Percentiles rank a stretch among this genome's conserved stretches.
Conservation (phyloP, 1,140 invertebrate genomes). For the Drosophila littoralis region DNA sequence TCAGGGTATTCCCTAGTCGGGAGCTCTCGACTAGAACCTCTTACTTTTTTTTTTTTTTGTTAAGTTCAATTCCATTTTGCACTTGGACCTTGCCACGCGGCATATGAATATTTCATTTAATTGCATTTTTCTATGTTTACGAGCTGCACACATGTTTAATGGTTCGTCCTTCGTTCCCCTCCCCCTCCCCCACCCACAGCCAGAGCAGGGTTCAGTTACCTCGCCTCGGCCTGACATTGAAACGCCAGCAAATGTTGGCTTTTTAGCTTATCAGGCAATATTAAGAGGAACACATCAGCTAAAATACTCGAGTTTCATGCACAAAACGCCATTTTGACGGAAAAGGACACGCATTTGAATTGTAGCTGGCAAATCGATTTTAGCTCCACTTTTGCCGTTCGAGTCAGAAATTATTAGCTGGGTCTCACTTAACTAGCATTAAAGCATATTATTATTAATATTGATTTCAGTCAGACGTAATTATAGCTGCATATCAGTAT, state of each 20-base stretch:
- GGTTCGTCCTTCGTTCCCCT: background rate
- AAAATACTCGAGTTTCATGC: slow-evolving; percentile 25
- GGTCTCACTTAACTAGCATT: slow-evolving; percentile 8
- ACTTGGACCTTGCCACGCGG: slow-evolving; percentile 30
- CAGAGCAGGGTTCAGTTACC: slow-evolving; percentile 62
- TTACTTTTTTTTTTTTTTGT: background rate
- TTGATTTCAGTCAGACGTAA: slow-evolving; percentile 38
- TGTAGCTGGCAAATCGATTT: slow-evolving; percentile 56
- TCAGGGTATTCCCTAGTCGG: no score
- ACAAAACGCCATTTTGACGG: slow-evolving; percentile 23
- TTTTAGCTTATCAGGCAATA: slow-evolving; percentile 37
- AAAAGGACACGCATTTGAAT: slow-evolving; percentile 47
- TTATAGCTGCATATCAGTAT: background rate
- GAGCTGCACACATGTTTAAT: slow-evolving; percentile 55
- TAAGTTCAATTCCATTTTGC: slow-evolving; percentile 18
- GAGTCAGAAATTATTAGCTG: slow-evolving; percentile 10
- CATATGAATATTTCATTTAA: slow-evolving; percentile 64
- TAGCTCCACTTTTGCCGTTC: slow-evolving; percentile 15
- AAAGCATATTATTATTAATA: slow-evolving; percentile 6
- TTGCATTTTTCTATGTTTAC: slow-evolving; percentile 66
- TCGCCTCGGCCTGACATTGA: slow-evolving; percentile 66
- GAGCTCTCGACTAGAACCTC: no score
- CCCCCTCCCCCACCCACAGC: no score
- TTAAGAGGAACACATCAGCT: slow-evolving; percentile 27
- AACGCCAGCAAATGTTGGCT: slow-evolving; percentile 42